Conservation (phyloP, 2,888 invertebrate species). For the Lydus trimaculatus region DNA sequence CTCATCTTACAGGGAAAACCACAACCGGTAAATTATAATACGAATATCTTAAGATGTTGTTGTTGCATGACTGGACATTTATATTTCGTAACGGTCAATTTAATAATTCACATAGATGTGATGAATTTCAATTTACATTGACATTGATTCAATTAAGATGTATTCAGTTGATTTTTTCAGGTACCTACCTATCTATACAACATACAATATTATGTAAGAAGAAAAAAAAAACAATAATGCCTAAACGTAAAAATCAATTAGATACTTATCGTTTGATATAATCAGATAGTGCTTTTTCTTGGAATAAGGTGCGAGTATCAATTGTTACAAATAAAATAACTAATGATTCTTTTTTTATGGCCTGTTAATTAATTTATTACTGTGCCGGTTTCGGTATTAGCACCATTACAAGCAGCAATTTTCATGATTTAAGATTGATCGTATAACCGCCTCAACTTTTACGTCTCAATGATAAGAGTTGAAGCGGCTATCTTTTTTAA, state of each 20-base stretch:
- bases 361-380: not conserved
- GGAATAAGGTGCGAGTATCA: not conserved
- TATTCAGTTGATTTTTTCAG: constrained; percentile 12
- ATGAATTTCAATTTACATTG: constrained; percentile 28
- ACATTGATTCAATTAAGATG: constrained; percentile 29
- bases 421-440: not conserved
- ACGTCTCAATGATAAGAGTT: constrained; percentile 17
- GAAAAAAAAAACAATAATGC: not conserved
- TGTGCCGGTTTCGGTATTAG: not conserved
- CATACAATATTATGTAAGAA: too few relatives aligned
- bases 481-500: constrained; percentile 30
- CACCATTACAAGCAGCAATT: not conserved
- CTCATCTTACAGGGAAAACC: not conserved
- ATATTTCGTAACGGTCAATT: constrained; percentile 19
- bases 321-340: not conserved
- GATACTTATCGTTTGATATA: too few relatives aligned
- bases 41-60: constrained; percentile 7
- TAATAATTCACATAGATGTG: constrained; percentile 20
- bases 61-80: constrained; percentile 23
- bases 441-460: not conserved
- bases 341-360: not conserved
- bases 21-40: constrained; percentile 10
- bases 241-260: not conserved
- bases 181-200: not conserved
- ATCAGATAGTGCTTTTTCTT: too few relatives aligned